These are phyloP conservation scores for Diprion similis DNA, from an alignment of 1,140 invertebrate genomes.

Conservation along the genomic window DNA sequence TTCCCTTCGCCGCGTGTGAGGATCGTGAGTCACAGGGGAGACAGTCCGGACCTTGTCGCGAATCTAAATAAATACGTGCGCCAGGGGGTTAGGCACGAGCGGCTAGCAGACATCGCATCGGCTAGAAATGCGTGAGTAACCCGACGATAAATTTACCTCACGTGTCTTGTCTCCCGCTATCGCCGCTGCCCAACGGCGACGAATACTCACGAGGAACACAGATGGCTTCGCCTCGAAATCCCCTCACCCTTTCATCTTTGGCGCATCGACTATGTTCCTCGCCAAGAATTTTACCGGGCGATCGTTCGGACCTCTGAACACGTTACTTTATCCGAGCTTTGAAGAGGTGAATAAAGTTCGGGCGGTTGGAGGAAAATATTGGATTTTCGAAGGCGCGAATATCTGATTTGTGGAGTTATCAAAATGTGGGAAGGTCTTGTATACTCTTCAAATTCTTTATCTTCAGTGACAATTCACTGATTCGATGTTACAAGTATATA, in stretches of 20 bases:
- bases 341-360: too few relatives aligned
- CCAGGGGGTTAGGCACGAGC: conserved; percentile 28
- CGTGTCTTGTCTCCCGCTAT: conserved; percentile 23
- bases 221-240: not conserved
- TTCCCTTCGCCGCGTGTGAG: conserved; percentile 27
- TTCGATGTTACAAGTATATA: too few relatives aligned
- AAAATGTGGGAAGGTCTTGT: too few relatives aligned
- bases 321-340: too few relatives aligned
- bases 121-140: conserved; percentile 54
- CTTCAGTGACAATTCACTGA: too few relatives aligned
- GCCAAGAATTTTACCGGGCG: too few relatives aligned
- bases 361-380: too few relatives aligned
- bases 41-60: conserved; percentile 44
- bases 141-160: conserved; percentile 47
- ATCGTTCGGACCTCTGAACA: too few relatives aligned
- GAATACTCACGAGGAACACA: not conserved
- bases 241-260: not conserved
- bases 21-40: conserved; percentile 31
- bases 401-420: too few relatives aligned
- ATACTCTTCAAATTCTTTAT: too few relatives aligned
- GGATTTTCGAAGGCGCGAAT: too few relatives aligned
- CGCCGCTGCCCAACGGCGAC: conserved; percentile 16
- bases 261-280: too few relatives aligned
- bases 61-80: conserved; percentile 52
- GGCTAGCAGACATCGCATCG: conserved; percentile 40